phyloP scores from a whole-genome alignment of 2,888 invertebrate species.

The Agrochola litura region DNA sequence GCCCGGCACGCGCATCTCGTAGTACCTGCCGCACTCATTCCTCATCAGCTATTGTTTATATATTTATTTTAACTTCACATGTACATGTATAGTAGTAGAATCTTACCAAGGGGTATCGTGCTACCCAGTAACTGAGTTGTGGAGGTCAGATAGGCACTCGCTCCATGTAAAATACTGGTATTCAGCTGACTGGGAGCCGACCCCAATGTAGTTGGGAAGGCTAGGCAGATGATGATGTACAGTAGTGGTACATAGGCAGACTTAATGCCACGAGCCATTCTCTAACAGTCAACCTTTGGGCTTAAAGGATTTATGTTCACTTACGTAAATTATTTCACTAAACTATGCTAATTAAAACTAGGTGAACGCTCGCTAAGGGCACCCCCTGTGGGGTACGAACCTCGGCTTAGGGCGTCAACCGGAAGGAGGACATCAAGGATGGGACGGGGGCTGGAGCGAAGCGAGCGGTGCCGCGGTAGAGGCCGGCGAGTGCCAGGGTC shows the following conservation, averaged over 20 bases:
- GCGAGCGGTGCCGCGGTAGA: no score
- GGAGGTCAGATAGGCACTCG: not conserved
- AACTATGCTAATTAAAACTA: no score
- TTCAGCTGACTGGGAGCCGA: not conserved
- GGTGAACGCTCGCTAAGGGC: no score
- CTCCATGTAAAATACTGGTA: not conserved
- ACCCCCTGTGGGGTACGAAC: no score
- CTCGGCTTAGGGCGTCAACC: no score
- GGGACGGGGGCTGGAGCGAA: no score
- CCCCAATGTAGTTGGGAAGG: not conserved
- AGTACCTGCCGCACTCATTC: slow-evolving; percentile 78
- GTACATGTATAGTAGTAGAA: not conserved
- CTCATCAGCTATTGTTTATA: not conserved
- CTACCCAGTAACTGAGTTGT: not conserved
- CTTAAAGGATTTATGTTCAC: not conserved
- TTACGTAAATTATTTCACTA: no score
- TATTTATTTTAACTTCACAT: not conserved
- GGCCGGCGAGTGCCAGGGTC: no score
- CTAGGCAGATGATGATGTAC: not conserved
- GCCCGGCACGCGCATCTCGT: slow-evolving; percentile 70
- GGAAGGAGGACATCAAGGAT: no score
- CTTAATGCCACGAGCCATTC: not conserved
- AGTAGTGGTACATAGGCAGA: not conserved
- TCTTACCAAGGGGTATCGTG: no score
- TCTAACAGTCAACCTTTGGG: not conserved